Base-by-base conservation (phyloP, 2,888 invertebrate species). In the Cataglyphis altisquamis region DNA sequence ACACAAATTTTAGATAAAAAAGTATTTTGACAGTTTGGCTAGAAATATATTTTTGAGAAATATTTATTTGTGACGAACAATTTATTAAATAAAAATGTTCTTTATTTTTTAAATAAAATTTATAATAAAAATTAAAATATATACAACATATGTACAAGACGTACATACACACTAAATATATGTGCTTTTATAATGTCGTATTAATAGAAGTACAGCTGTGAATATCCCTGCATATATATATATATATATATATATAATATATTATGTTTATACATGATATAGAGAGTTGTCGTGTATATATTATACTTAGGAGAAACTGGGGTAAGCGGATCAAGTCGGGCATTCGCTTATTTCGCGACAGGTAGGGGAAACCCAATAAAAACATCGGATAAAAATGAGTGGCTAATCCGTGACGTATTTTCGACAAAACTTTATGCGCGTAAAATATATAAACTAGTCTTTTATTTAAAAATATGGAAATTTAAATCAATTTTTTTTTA, bases 271-370 rank as follows among this genome's bases (percentile, higher is more conserved):
- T 77, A 39, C 25, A 39, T n/a, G n/a, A 52, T 52, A 52, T 36
- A 25, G 66, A 52, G 15, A 52, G 66, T 52, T 75, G 36, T 55
- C 29, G 36, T 55, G 67, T 67, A 39, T 77, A 77, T 67, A 67
- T 77, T 77, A 77, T 77, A 29, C 77, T 68, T 67, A 67, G 15
- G 68, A 55, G 67, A 57, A 77, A 67, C 67, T 67, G 41, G 67
- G 67, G 67, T 77, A 77, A 77, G 75, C 67, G 75, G 77, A 77
- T 77, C 55, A 67, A 55, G 39, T 5, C 3, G 67, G 36, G 25
- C 66, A 75, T 67, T 66, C 67, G 67, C 52, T 66, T 77, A 77
- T 77, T 77, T 77, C 39, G 77, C 39, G 39, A 55, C 39, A 67
- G 21, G 12, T 66, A 67, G n/a, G 36, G 39, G 36, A 77, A 55